These are phyloP conservation scores for Arion vulgaris DNA, from an alignment of 1,140 invertebrate species.

Conservation along the genomic window DNA sequence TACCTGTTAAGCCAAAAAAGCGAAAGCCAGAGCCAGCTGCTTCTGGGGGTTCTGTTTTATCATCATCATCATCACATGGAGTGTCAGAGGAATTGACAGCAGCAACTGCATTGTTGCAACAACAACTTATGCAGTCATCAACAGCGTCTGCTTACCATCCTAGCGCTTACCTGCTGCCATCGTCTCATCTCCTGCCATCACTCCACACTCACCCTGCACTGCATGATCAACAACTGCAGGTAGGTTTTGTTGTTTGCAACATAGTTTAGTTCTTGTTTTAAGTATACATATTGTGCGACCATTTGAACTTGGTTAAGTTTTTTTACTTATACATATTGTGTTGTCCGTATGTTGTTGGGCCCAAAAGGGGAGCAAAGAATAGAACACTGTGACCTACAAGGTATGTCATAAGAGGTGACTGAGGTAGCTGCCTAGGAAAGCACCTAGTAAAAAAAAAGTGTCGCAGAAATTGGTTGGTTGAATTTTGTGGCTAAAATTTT, in stretches of 20 bases:
- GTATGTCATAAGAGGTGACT: too few relatives aligned
- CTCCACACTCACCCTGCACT: constrained; percentile 26
- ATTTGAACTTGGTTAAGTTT: too few relatives aligned
- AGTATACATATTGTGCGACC: too few relatives aligned
- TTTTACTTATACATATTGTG: too few relatives aligned
- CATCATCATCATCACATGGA: not conserved
- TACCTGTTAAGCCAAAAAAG: not conserved
- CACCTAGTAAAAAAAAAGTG: too few relatives aligned
- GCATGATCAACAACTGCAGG: constrained; percentile 23
- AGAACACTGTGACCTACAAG: too few relatives aligned
- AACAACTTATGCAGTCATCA: not conserved
- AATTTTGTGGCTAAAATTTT: too few relatives aligned
- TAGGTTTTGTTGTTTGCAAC: constrained; percentile 6
- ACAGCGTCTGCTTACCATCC: constrained; percentile 2
- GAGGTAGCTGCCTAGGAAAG: too few relatives aligned
- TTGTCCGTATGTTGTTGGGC: too few relatives aligned
- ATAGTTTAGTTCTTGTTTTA: too few relatives aligned
- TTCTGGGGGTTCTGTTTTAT: not conserved
- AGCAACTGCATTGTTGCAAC: not conserved
- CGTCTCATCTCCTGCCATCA: constrained; percentile 10
- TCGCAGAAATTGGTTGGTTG: too few relatives aligned
- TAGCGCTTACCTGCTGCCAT: constrained; percentile 20
- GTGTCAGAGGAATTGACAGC: not conserved
- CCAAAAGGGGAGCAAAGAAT: too few relatives aligned
- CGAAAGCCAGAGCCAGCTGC: not conserved